These are phyloP conservation scores for Coccyzus lansbergi DNA, from an alignment of 2,797 vertebrate species.

Conservation along the genomic window DNA sequence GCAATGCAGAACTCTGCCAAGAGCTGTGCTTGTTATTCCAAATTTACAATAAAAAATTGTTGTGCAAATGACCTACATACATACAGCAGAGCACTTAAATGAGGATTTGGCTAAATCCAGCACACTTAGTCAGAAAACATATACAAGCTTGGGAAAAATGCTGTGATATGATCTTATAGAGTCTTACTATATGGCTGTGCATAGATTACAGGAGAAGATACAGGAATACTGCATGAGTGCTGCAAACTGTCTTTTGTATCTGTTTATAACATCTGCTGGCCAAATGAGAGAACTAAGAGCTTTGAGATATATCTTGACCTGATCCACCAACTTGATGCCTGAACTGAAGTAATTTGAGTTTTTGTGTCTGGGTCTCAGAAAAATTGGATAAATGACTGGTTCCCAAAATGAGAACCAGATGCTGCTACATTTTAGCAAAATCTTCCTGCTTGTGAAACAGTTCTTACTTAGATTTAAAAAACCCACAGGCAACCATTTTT, in stretches of 20 bases:
- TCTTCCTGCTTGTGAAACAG: background rate
- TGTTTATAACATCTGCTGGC: background rate
- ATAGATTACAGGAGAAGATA: background rate
- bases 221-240: background rate
- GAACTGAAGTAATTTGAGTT: slow-evolving; percentile 8
- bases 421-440: background rate
- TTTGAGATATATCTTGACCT: background rate
- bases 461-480: background rate
- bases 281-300: background rate
- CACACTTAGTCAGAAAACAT: background rate
- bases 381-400: background rate
- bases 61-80: slow-evolving; percentile 35
- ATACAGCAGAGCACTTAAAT: background rate
- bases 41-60: slow-evolving; percentile 35
- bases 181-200: background rate
- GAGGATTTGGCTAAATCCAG: background rate
- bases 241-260: background rate
- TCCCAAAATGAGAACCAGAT: slow-evolving; percentile 42
- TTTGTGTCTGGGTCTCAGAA: background rate
- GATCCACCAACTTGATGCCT: background rate
- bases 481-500: background rate
- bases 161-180: background rate
- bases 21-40: slow-evolving; percentile 14
- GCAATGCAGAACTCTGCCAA: background rate
- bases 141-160: background rate